A percentile compares a stretch with the other conserved stretches of the same genome.
These are phyloP conservation scores for Mobula hypostoma DNA, from an alignment of 2,113 vertebrate genomes.

Conservation along the genomic window DNA sequence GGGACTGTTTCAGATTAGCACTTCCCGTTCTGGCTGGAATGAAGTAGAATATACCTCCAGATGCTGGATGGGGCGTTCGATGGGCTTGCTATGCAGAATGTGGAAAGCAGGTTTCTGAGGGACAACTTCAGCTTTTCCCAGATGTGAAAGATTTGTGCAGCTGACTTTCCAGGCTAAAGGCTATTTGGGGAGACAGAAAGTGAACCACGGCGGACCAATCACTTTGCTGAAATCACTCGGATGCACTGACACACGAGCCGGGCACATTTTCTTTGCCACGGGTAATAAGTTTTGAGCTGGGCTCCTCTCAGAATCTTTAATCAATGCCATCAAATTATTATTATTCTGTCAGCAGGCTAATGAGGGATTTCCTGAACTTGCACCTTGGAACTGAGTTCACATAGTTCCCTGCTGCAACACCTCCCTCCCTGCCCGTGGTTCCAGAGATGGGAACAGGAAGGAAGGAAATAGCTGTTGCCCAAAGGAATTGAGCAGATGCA, in stretches of 20 bases:
- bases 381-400: background rate
- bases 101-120: background rate
- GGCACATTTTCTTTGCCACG: background rate
- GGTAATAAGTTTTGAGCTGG: background rate
- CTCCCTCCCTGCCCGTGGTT: background rate
- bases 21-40: background rate
- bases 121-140: background rate
- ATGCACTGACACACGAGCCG: background rate
- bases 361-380: conserved; percentile 48
- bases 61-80: background rate
- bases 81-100: background rate
- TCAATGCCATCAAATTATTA: conserved; percentile 34
- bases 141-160: background rate
- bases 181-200: background rate
- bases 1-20: background rate
- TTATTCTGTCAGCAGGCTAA: conserved; percentile 40
- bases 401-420: background rate
- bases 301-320: background rate
- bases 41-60: background rate
- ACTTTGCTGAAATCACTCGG: background rate
- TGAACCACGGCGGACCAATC: background rate
- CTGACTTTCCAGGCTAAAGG: background rate
- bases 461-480: conserved; percentile 27
- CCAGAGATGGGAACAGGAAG: conserved; percentile 46
- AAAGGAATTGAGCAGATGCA: background rate